phyloP scores from a whole-genome alignment of 1,140 invertebrate genomes.

The Hylaeus anthracinus region DNA sequence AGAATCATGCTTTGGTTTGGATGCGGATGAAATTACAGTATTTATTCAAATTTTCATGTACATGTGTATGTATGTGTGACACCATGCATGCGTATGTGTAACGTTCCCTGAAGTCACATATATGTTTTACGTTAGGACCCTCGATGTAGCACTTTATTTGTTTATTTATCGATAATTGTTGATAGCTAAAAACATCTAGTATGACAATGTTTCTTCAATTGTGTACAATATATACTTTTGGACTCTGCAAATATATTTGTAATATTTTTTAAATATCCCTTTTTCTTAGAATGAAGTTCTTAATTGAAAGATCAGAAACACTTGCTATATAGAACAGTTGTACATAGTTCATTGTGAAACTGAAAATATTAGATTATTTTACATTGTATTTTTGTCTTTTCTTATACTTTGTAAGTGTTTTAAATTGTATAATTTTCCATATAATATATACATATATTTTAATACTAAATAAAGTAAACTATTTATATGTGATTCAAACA shows the following conservation, averaged over 20 bases:
- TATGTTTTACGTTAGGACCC: constrained; percentile 1
- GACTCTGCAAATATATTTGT: neutral
- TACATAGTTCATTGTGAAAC: neutral
- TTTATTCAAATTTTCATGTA: constrained; percentile 2
- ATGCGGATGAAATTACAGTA: constrained; percentile 6
- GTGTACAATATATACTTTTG: neutral
- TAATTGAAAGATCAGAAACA: neutral
- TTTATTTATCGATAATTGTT: constrained; percentile 1
- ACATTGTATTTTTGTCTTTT: neutral
- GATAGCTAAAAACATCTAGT: no score
- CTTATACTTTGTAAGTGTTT: neutral
- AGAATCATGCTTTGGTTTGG: constrained; percentile 34
- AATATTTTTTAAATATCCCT: neutral
- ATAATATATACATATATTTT: neutral
- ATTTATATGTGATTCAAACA: neutral
- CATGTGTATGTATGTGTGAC: neutral
- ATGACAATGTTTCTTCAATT: neutral
- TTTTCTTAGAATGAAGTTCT: neutral
- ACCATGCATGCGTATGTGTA: constrained; percentile 18
- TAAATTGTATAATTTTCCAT: neutral
- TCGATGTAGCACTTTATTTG: neutral
- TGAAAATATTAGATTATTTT: neutral
- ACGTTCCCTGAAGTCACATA: neutral
- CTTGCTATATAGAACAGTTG: neutral
- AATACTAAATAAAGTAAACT: neutral